phyloP scores from a whole-genome alignment of 2,113 vertebrate genomes.

The Notothenia rossii region DNA sequence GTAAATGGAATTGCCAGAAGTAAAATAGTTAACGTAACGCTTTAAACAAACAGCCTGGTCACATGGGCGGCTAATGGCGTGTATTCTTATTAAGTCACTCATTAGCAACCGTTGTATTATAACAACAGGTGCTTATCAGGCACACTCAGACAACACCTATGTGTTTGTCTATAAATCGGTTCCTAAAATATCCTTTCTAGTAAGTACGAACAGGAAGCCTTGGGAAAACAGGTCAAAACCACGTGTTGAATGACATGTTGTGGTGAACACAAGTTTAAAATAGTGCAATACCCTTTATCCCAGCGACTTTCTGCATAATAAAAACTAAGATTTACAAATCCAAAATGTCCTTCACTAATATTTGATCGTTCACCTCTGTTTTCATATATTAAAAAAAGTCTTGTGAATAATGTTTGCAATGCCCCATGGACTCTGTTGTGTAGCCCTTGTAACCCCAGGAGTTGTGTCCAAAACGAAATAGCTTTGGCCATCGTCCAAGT shows the following conservation, averaged over 20 bases:
- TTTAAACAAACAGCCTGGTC: too few species aligned
- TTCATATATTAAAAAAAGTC: not conserved
- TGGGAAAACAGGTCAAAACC: not conserved
- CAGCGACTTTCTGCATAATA: not conserved
- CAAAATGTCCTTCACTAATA: not conserved
- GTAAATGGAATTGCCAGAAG: too few species aligned
- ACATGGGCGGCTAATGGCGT: too few species aligned
- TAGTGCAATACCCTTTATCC: too few species aligned
- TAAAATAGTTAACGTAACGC: too few species aligned
- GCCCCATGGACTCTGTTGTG: not conserved
- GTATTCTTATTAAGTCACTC: too few species aligned
- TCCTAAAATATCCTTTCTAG: too few species aligned
- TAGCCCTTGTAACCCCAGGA: conserved; percentile 10
- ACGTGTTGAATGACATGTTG: not conserved
- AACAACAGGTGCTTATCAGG: too few species aligned
- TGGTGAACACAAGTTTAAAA: not conserved
- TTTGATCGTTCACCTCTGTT: not conserved
- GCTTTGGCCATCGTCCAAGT: conserved; percentile 42
- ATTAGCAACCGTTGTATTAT: too few species aligned
- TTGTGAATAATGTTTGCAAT: not conserved
- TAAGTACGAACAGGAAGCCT: not conserved
- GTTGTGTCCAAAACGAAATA: conserved; percentile 29
- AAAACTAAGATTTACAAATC: not conserved
- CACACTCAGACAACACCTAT: too few species aligned
- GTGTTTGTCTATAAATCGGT: too few species aligned